Evolutionary conservation across 2,888 invertebrate genomes (phyloP), one percentile per base, ranked within the genome.

Genomic region (Drosophila diplacantha): DNA sequence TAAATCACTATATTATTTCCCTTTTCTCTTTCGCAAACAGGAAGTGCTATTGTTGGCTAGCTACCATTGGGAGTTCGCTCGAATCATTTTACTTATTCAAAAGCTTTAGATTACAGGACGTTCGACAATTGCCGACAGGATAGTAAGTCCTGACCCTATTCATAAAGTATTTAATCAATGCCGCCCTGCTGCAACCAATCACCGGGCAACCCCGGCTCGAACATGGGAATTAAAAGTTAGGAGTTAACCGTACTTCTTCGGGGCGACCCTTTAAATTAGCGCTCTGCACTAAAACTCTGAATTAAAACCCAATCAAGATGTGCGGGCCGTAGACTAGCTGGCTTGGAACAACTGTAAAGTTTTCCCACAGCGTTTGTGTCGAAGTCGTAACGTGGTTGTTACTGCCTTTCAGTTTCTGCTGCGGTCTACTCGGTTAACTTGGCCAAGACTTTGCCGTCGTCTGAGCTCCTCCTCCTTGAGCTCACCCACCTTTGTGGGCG

Each of bases 231-330:
- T 62, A 71, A 43, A 58, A 62, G 58, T 41, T 60, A 71, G 37
- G 44, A 58, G 58, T 41, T 47, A 26, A 18, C 24, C 37, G 51
- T 47, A 34, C 31, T 43, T 39, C 22, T 29, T 22, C 3, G 12
- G n/a, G 37, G 35, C 47, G 51, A 49, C 51, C 77, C 39, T 64
- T 59, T 43, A 72, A 81, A 77, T 77, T 81, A 71, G 69, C 65
- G 66, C 26, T 50, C 24, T 20, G 18, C 58, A 38, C 44, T 59
- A 62, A 62, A 59, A 38, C 69, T 52, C 53, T 68, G 61, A 81
- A 81, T 77, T 78, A 78, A 81, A 74, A 79, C 59, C 74, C 80
- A 79, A 79, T 79, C 76, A 76, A 79, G 72, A 72, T 68, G 75
- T 52, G 66, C 32, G 57, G 44, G 58, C 34, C 16, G 3, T 11